Evolutionary conservation across 2,888 invertebrate genomes (phyloP), one percentile per base, ranked within the genome.

Genomic region (Pollenia labialis): DNA sequence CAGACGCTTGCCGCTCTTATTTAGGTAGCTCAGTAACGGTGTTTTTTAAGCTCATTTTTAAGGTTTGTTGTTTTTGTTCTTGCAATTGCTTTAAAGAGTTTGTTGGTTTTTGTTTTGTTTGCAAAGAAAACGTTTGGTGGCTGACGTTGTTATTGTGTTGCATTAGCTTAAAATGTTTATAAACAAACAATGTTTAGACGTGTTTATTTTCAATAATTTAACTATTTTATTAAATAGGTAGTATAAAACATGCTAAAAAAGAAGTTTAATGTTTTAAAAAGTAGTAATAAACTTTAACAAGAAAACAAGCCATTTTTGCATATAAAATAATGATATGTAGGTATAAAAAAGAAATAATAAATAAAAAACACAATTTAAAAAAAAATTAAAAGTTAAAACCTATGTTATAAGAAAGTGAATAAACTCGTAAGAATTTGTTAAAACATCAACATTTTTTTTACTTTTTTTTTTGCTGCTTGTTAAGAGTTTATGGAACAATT

Each of bases 401-500:
- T 11, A 14, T 64, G 14, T 54, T 62, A 8, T 50, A 4, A 56
- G 16, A 56, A 77, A 68, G 58, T 68, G 54, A 54, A 18, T 68
- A 44, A 56, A 48, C 32, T 60, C 40, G n/a, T 14, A n/a, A 42
- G 50, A 79, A 44, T 48, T 66, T 66, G 32, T 48, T n/a, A 42
- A 71, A 54, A 14, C 23, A 11, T 64, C 14, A 50, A 76, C 3
- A n/a, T 32, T 62, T 10, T 40, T 48, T 60, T 74, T 62, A 46
- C 40, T n/a, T 54, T 62, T 75, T 58, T 14, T 66, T 77, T 40
- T 18, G 66, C 46, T 58, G 66, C 52, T 64, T 46, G 64, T 81
- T 46, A 40, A 58, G 71, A 32, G 71, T 80, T 23, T 54, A 62
- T 52, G 71, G 71, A 60, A 44, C 44, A 52, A 32, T 80, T 71